phyloP scores from a whole-genome alignment of 2,888 invertebrate genomes.

The Cheilosia urbana region DNA sequence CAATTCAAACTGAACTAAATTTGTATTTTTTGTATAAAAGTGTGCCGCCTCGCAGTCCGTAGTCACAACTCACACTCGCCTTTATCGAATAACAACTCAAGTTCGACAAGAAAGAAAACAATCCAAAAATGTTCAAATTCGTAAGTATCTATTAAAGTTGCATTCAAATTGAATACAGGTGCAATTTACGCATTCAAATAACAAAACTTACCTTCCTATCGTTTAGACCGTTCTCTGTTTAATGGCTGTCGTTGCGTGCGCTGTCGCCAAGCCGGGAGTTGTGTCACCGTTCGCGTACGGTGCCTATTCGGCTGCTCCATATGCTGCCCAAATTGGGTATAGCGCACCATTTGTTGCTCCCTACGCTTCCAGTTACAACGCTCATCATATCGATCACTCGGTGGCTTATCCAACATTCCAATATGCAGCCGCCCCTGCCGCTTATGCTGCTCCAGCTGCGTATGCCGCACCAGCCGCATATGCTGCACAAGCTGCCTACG shows the following conservation, averaged over 20 bases:
- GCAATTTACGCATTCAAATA: neutral
- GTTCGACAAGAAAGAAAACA: neutral
- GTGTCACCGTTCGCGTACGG: slow-evolving; percentile 54
- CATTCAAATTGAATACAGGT: neutral
- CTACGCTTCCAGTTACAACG: slow-evolving; percentile 63
- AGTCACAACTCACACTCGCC: slow-evolving; percentile 53
- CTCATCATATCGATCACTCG: slow-evolving; percentile 65
- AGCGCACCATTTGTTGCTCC: slow-evolving; percentile 57
- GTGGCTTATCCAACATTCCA: slow-evolving; percentile 58
- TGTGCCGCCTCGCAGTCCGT: slow-evolving; percentile 14
- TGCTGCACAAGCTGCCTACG: slow-evolving; percentile 31
- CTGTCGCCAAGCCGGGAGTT: slow-evolving; percentile 38
- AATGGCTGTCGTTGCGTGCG: slow-evolving; percentile 46
- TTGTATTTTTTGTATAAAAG: slow-evolving; percentile 63
- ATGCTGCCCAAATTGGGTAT: slow-evolving; percentile 59
- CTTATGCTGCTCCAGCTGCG: slow-evolving; percentile 39
- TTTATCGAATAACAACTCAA: slow-evolving; percentile 45
- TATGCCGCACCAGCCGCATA: slow-evolving; percentile 45
- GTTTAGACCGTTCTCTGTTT: slow-evolving; percentile 53
- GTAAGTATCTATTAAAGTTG: slow-evolving; percentile 41
- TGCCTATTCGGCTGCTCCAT: slow-evolving; percentile 28
- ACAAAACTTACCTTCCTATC: neutral
- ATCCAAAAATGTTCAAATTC: slow-evolving; percentile 64
- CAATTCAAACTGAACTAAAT: slow-evolving; percentile 21
- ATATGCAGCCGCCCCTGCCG: slow-evolving; percentile 53